Evolutionary conservation across 2,113 vertebrate genomes (phyloP), one percentile per base, ranked within the genome.

Genomic region (Grallaria varia): DNA sequence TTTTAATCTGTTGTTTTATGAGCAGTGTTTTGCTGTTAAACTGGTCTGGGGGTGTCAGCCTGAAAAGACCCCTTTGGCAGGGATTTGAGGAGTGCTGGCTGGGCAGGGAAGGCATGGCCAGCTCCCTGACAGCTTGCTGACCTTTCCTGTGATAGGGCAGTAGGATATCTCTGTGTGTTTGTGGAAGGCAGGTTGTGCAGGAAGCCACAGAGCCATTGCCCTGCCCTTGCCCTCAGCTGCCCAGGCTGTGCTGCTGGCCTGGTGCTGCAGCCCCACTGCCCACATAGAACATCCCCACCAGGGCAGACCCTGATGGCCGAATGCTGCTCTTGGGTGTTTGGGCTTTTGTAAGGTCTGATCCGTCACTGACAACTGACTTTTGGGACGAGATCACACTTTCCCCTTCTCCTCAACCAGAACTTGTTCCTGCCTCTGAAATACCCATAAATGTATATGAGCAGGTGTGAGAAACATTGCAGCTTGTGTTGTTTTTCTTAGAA

Each of bases 251-350:
- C 2, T 12, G 12, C 5, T 27, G 39, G 23, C 28, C 27, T 8
- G 14, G n/a, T 10, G 23, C 47, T 71, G 47, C n/a, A 37, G 22
- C n/a, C 44, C 53, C 4, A 1, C 56, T 74, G 42, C 52, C 28
- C 8, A 4, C 2, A 1, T 10, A 7, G 25, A 13, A 0, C 2
- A 4, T 50, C 44, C 7, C 1, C 39, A 12, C 22, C 22, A 47
- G 15, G 16, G 49, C 44, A 74, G 47, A 56, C 13, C 17, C 31
- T 19, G 40, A 39, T 4, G 37, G 58, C 64, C 1, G 0, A 58
- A 37, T 1, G 6, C 74, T 83, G 56, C 49, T 45, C 28, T 49
- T 37, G 42, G 12, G 12, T 37, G 8, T 31, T 76, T 25, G 71
- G 62, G 59, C 17, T 77, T 92, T 84, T 23, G 44, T 28, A 42